Evolutionary conservation across 2,888 invertebrate species (phyloP).

Genomic region (Idaea aversata): DNA sequence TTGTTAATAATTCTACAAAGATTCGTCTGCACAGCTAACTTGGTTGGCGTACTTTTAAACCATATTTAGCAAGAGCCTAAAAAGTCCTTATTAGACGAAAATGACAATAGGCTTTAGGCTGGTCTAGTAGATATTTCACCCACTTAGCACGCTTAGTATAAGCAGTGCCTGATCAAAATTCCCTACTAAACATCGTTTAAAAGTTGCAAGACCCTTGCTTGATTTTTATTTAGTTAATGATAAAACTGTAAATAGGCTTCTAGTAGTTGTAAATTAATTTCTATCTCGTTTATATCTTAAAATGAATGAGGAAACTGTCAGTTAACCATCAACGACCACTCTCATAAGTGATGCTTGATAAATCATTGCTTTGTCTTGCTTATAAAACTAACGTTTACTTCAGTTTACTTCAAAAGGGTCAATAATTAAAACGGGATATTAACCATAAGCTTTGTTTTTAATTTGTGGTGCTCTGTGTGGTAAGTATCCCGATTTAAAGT

Average conservation of each 20-base stretch:
- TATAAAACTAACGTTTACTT: no score
- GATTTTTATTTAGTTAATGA: background rate
- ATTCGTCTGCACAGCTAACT: background rate
- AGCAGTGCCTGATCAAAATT: background rate
- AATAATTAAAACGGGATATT: no score
- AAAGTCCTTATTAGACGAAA: background rate
- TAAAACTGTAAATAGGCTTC: background rate
- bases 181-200: background rate
- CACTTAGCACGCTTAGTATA: background rate
- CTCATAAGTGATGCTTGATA: no score
- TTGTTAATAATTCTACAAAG: background rate
- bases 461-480: no score
- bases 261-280: background rate
- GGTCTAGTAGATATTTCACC: background rate
- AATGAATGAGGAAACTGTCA: background rate
- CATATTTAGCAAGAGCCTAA: no score
- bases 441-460: no score
- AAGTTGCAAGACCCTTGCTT: background rate
- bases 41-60: background rate
- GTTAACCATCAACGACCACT: no score
- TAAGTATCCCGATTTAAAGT: no score
- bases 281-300: constrained; percentile 17
- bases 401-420: no score
- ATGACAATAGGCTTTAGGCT: background rate
- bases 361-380: no score